A percentile compares a stretch with the other conserved stretches of the same genome.
Conservation (phyloP, 1,140 invertebrate genomes). For the Drosophila sp. region DNA sequence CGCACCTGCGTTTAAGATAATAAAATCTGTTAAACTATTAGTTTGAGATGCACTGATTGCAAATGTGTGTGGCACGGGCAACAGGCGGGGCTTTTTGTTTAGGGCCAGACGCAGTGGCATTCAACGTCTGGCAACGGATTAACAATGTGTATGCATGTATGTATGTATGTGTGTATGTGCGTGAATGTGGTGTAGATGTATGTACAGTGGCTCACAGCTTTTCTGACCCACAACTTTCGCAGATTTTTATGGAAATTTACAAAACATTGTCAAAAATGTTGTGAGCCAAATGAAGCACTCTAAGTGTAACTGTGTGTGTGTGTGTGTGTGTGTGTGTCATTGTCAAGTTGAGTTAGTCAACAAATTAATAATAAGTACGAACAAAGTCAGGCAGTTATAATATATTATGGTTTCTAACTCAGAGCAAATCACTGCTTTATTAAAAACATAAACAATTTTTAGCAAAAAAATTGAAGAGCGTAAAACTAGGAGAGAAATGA, state of each 20-base stretch:
- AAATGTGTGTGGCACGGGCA: conserved; percentile 64
- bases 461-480: not conserved
- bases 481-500: not conserved
- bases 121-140: conserved; percentile 50
- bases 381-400: conserved; percentile 37
- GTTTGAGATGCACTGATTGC: conserved; percentile 59
- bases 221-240: no score
- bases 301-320: conserved; percentile 13
- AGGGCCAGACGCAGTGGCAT: conserved; percentile 52
- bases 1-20: conserved; percentile 87
- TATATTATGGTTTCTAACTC: not conserved
- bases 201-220: no score
- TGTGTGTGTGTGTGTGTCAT: conserved; percentile 1
- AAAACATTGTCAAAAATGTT: no score
- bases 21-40: conserved; percentile 84
- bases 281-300: no score
- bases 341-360: conserved; percentile 30
- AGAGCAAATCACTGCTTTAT: not conserved
- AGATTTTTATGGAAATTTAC: no score
- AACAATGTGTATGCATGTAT: conserved; percentile 31
- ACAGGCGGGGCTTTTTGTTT: conserved; percentile 49
- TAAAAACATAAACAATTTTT: not conserved
- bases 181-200: not conserved
- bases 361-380: conserved; percentile 16
- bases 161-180: conserved; percentile 18